A percentile compares a stretch with the other conserved stretches of the same genome.
Evolutionary conservation across 1,140 invertebrate species (phyloP).

Genomic region (Leptopilina clavipes): DNA sequence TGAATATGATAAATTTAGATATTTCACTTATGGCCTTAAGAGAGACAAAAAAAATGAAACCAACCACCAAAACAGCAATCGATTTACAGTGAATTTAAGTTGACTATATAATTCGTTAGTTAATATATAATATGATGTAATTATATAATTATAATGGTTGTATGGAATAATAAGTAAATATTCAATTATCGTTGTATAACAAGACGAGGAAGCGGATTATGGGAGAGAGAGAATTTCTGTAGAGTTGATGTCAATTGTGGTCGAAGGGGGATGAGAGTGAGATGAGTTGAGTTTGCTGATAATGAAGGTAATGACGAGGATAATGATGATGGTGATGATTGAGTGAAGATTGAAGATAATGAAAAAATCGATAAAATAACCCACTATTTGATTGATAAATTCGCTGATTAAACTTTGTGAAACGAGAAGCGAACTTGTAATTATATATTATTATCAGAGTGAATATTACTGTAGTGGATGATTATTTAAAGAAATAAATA

Average conservation of each 20-base stretch:
- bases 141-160: conserved; percentile 51
- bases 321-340: conserved; percentile 53
- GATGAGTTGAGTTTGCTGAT: conserved; percentile 48
- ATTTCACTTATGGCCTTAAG: conserved; percentile 69
- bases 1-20: conserved; percentile 67
- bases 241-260: conserved; percentile 49
- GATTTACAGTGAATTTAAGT: conserved; percentile 61
- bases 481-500: conserved; percentile 64
- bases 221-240: conserved; percentile 29
- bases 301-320: conserved; percentile 41
- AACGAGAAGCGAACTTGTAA: conserved; percentile 54
- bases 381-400: conserved; percentile 30
- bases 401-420: conserved; percentile 21
- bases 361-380: conserved; percentile 31
- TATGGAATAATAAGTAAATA: conserved; percentile 56
- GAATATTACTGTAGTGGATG: conserved; percentile 64
- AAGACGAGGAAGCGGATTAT: conserved; percentile 46
- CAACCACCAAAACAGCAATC: conserved; percentile 37
- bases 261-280: conserved; percentile 53
- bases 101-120: conserved; percentile 60
- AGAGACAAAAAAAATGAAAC: conserved; percentile 54
- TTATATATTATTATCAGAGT: conserved; percentile 55
- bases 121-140: conserved; percentile 61
- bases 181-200: conserved; percentile 57
- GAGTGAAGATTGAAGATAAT: conserved; percentile 51